Base-by-base conservation (phyloP, 2,888 invertebrate species). In the Chloromyia formosa region DNA sequence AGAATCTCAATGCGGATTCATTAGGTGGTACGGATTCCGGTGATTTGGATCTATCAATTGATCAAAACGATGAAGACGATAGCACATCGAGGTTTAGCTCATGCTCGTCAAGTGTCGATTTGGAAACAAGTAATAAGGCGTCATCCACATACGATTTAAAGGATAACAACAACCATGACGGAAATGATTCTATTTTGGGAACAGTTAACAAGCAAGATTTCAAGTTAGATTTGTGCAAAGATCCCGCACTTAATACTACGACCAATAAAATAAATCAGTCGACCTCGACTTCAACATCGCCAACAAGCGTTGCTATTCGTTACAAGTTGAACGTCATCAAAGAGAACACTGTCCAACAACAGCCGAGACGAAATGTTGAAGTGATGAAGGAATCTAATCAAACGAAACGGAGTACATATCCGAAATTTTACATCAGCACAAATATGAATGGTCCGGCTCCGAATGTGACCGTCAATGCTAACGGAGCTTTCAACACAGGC, bases 381-480 rank as follows among this genome's bases (percentile, higher is more conserved):
- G 40, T 18, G 5, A 40, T 56, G 3, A 71, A 71, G 40, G 71
- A 71, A 22, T 10, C 56, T 4, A 71, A 40, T 56, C 23, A 35
- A 18, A 45, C 35, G 10, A 73, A 73, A 49, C 12, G 61, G 14
- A 73, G 45, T 53, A 73, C 73, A 1, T 73, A 66, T n/a, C 74
- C 66, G 4, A 74, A 74, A 45, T 74, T 66, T 53, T 77, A 74
- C 20, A 66, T 62, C 54, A 74, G 74, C 60, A 71, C 73, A 49
- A 78, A 77, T 73, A 40, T 76, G 42, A 76, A 76, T 78, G 90
- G 89, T 83, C 90, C 90, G 83, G 90, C 90, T 82, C 90, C 90
- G 82, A 90, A 90, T 86, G 90, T 90, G 77, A 90, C 90, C 82
- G 90, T 90, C 80, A 90, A 90, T 87, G 89, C 90, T 81, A 87